phyloP scores from a whole-genome alignment of 1,140 invertebrate species.

The Brachionus paranguensis region DNA sequence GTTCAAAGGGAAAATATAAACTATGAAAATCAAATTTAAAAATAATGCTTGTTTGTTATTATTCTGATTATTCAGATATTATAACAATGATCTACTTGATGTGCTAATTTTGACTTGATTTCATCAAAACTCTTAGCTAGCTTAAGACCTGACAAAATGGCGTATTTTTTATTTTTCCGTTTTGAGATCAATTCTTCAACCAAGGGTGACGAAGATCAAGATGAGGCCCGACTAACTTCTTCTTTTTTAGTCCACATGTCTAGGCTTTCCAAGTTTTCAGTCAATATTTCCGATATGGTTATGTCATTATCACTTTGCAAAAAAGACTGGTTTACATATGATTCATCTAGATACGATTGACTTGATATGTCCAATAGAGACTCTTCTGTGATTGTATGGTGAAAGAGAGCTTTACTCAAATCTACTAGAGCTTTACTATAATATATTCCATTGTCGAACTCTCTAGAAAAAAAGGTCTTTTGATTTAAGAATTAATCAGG shows the following conservation, averaged over 20 bases:
- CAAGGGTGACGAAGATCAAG: background rate
- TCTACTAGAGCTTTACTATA: background rate
- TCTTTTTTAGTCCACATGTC: background rate
- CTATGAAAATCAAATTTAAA: no score
- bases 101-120: conserved; percentile 21
- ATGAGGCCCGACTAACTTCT: background rate
- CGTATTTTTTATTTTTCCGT: conserved; percentile 30
- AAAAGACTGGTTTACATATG: background rate
- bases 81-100: background rate
- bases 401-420: conserved; percentile 34
- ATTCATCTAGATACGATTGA: conserved; percentile 25
- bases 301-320: conserved; percentile 2
- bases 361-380: conserved; percentile 28
- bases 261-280: background rate
- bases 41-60: no score
- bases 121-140: conserved; percentile 34
- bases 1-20: no score
- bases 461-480: background rate
- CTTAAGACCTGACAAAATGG: conserved; percentile 2
- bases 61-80: no score
- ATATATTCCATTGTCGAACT: background rate
- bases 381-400: background rate
- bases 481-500: background rate
- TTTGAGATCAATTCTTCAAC: background rate
- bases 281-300: background rate